Base-by-base conservation (phyloP, 2,797 vertebrate species). In the Gallinago stenura region DNA sequence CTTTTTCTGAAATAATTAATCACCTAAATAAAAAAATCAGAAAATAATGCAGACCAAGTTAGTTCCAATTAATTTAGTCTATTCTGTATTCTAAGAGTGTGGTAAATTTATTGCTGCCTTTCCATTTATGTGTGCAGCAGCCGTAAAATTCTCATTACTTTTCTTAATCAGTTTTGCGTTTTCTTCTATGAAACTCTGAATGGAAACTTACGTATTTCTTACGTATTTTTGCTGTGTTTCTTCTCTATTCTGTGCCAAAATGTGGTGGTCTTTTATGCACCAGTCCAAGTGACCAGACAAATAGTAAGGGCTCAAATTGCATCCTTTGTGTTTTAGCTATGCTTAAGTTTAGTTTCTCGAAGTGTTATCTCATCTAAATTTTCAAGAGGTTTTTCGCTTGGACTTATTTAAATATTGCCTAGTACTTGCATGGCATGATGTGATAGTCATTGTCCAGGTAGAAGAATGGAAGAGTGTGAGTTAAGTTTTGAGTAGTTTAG, bases 141-240 rank as follows among this genome's bases (percentile, higher is more conserved):
- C 93, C 95, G 92, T 97, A 96, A 97, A 91, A 95, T 97, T 97
- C 78, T 84, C 84, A 97, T 97, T 97, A 97, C 91, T 96, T 97
- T 97, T 91, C 93, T 94, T 97, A 97, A 97, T 98, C 87, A 20
- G 22, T 96, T 97, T 96, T 96, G 57, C 46, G 31, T 95, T 97
- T 97, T 95, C 51, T 92, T 96, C 89, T 96, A 13, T 97, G 96
- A 97, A 96, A 73, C 75, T 95, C 89, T 90, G 15, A 93, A 87
- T 88, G 71, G 76, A 95, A 93, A 53, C 64, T 82, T 93, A 73
- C 62, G 10, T 37, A 37, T 37, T 37, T 37, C 35, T 37, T 37
- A 37, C 35, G 64, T 97, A 54, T 94, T 97, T 97, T 97, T 95
- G 35, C 48, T 46, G 19, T 66, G 33, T 25, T 53, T 46, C 77